A percentile compares a stretch with the other conserved stretches of the same genome.
Evolutionary conservation across 92 coral and sea anemone genomes (phyloP).

Genomic region (Muricea muricata): DNA sequence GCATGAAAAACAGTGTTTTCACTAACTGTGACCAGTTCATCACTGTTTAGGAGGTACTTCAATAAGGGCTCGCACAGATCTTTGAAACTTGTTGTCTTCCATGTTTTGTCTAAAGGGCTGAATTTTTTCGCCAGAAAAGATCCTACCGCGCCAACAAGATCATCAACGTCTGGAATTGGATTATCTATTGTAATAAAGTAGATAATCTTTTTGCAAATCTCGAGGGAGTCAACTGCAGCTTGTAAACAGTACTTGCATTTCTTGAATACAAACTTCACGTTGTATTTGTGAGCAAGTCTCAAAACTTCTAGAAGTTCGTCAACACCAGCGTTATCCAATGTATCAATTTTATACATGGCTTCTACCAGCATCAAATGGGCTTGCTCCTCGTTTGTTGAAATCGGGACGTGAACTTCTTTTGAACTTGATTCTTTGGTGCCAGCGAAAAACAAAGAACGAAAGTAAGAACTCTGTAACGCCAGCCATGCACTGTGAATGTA

Average conservation of each 20-base stretch:
- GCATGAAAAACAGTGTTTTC: not conserved
- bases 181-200: not conserved
- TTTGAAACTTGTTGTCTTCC: not conserved
- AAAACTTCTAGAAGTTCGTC: slow-evolving; percentile 20
- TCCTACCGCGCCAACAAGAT: not conserved
- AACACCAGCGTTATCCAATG: slow-evolving; percentile 24
- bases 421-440: not conserved
- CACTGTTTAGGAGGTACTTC: not conserved
- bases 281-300: slow-evolving; percentile 23
- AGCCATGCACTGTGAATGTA: not conserved
- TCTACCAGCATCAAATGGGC: not conserved
- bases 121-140: not conserved
- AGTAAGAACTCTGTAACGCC: not conserved
- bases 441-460: not conserved
- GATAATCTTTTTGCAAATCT: not conserved
- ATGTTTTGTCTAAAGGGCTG: not conserved
- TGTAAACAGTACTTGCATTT: not conserved
- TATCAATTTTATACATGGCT: not conserved
- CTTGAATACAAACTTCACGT: slow-evolving; percentile 2
- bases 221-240: not conserved
- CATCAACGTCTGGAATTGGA: not conserved
- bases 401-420: not conserved
- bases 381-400: not conserved
- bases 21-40: not conserved
- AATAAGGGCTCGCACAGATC: not conserved